Base-by-base conservation (phyloP, 1,140 invertebrate species). In the Zaprionus africanus region DNA sequence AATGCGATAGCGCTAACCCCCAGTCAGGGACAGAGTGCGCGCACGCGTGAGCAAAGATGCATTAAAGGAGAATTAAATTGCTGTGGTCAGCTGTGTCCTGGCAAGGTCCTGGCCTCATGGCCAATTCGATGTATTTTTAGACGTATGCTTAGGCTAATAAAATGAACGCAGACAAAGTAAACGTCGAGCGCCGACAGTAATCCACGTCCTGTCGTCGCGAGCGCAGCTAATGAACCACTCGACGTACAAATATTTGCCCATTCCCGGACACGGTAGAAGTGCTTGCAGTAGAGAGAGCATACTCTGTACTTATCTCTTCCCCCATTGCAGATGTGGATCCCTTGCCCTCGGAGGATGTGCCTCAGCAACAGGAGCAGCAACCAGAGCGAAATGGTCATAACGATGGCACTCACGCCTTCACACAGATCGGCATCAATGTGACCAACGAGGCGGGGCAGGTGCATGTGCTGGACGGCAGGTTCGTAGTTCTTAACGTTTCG, bases 381-480 rank as follows among this genome's bases (percentile, higher is more conserved):
- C 58, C 57, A 31, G 49, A 64, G 9, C 36, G 78, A 22, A 78
- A 92, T 78, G 79, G 74, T 38, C 70, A 85, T 66, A 70, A 81
- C n/a, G 78, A 85, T 59, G 76, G 78, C 38, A 38, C 63, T 24
- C 79, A 79, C 41, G 69, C 72, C 26, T 92, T 92, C 63, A 81
- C 91, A 75, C 85, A 91, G 64, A 90, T 92, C 36, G 88, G 90
- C 24, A 92, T 92, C 57, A 92, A 92, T 88, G 90, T 92, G 81
- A 92, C 91, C 28, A 92, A 92, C 43, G 92, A 92, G 78, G 76
- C 79, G 75, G 92, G 91, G 2, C 91, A 92, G 62, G 85, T 92
- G 57, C 83, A 84, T 34, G 83, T 91, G 0, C 59, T 92, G 3
- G 90, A 92, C 24, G 91, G 90, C 74, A 91, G 91, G 90, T 92